A percentile compares a stretch with the other conserved stretches of the same genome.
phyloP scores from a whole-genome alignment of 2,797 vertebrate species.

The Martes flavigula region DNA sequence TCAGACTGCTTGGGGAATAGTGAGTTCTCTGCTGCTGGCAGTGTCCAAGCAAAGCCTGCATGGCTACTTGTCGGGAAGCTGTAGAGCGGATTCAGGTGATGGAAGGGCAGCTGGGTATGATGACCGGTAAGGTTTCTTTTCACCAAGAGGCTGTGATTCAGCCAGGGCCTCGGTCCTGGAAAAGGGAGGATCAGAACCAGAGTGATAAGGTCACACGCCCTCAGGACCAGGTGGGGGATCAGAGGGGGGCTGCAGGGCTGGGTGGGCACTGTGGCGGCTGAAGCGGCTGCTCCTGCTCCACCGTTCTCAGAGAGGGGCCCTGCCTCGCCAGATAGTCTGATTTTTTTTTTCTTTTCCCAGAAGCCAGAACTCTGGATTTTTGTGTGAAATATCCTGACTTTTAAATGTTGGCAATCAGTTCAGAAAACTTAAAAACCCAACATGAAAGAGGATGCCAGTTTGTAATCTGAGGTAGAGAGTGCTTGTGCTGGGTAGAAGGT shows the following conservation, averaged over 20 bases:
- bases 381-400: not conserved
- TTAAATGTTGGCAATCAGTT: constrained; percentile 42
- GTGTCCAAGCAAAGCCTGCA: not conserved
- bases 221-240: not conserved
- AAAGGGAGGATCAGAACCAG: not conserved
- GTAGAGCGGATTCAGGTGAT: not conserved
- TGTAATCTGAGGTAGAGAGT: not conserved
- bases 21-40: not conserved
- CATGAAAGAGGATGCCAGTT: not conserved
- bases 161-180: not conserved
- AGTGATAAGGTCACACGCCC: not conserved
- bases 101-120: not conserved
- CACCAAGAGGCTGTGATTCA: not conserved
- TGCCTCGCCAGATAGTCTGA: not conserved
- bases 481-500: not conserved
- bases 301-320: not conserved
- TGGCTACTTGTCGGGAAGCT: not conserved
- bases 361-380: constrained; percentile 31
- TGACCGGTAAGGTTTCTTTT: not conserved
- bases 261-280: not conserved
- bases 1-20: not conserved
- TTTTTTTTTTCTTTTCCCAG: not conserved
- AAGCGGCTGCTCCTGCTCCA: not conserved
- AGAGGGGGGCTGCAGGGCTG: not conserved
- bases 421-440: not conserved